These are phyloP conservation scores for Archegozetes longisetosus DNA, from an alignment of 1,140 invertebrate species.

Conservation along the genomic window DNA sequence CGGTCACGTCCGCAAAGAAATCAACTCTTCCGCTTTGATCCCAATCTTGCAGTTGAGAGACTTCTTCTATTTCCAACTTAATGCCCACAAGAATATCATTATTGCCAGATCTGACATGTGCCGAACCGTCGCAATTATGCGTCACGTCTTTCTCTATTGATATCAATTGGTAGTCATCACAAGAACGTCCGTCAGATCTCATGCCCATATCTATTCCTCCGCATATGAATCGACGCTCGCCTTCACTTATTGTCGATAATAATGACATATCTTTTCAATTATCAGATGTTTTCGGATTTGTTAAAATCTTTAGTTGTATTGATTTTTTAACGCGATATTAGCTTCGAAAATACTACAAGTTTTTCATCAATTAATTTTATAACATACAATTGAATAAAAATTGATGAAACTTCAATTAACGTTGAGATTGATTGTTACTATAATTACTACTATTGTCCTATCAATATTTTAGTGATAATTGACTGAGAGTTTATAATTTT, in stretches of 20 bases:
- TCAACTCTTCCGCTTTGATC: slow-evolving; percentile 68
- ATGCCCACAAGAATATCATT: slow-evolving; percentile 72
- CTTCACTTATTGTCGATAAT: slow-evolving; percentile 13
- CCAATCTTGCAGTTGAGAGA: slow-evolving; percentile 39
- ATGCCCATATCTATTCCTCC: slow-evolving; percentile 50
- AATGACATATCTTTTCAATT: slow-evolving; percentile 3
- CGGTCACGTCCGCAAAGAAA: slow-evolving; percentile 70
- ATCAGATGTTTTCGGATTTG: no score
- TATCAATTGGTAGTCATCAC: slow-evolving; percentile 69
- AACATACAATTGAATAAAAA: no score
- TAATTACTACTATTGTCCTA: no score
- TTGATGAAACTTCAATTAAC: no score
- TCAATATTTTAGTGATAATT: no score
- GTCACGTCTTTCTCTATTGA: slow-evolving; percentile 79
- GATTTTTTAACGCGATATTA: no score
- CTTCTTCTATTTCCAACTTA: slow-evolving; percentile 75
- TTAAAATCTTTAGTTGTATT: no score
- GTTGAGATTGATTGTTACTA: no score
- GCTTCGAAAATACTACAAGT: no score
- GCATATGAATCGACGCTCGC: slow-evolving; percentile 12
- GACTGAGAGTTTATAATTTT: no score
- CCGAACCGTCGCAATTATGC: slow-evolving; percentile 74
- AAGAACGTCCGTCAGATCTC: slow-evolving; percentile 66
- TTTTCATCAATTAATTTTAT: no score
- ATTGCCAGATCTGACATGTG: slow-evolving; percentile 49